Conservation (phyloP, 2,888 invertebrate species). For the Neoascia interrupta region DNA sequence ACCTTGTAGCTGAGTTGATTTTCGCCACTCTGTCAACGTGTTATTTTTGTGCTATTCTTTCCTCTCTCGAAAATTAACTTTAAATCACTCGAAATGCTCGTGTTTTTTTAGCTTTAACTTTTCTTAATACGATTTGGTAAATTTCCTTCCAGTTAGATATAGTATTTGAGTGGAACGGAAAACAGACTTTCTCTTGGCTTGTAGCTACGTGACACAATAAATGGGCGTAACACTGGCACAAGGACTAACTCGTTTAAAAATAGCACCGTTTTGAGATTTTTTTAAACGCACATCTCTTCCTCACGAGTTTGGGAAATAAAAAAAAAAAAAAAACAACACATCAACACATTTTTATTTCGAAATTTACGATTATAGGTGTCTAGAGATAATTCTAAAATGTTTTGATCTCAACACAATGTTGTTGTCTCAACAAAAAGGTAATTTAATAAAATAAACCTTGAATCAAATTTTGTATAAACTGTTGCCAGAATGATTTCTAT, state of each 20-base stretch:
- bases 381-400: conserved; percentile 8
- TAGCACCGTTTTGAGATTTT: conserved; percentile 48
- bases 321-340: not conserved
- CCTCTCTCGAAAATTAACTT: not conserved
- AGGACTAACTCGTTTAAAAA: conserved; percentile 55
- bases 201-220: conserved; percentile 53
- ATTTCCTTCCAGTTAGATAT: conserved; percentile 27
- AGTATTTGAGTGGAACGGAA: conserved; percentile 33
- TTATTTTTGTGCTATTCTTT: not conserved
- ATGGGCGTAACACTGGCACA: conserved; percentile 43
- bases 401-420: conserved; percentile 21
- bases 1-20: conserved; percentile 28
- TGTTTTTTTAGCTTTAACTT: conserved; percentile 11
- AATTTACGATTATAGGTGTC: conserved; percentile 29
- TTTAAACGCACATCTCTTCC: conserved; percentile 31
- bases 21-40: conserved; percentile 10
- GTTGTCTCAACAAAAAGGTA: no score
- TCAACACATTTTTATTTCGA: conserved; percentile 29
- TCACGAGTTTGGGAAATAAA: not conserved
- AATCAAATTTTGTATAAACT: no score
- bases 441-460: no score
- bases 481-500: not conserved
- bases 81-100: conserved; percentile 25
- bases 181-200: conserved; percentile 31
- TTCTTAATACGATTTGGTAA: conserved; percentile 11